These are phyloP conservation scores for Ectemnius cavifrons DNA, from an alignment of 2,888 invertebrate species.

Conservation along the genomic window DNA sequence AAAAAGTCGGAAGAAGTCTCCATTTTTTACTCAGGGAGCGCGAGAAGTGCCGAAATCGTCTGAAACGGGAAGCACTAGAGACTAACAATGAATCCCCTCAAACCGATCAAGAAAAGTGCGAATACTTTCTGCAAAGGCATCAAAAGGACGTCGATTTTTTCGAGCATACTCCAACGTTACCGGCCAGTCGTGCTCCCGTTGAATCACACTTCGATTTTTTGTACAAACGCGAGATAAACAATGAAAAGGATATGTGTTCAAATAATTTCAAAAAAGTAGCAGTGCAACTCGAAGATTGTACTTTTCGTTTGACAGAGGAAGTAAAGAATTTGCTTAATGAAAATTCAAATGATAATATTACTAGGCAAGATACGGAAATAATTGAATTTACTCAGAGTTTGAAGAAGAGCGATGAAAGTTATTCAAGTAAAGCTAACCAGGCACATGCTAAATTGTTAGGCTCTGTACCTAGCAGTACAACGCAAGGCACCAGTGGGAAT, in stretches of 20 bases:
- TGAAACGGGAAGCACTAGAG: constrained; percentile 48
- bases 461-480: constrained; percentile 33
- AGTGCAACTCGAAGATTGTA: constrained; percentile 20
- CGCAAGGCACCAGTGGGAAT: constrained; percentile 62
- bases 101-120: constrained; percentile 66
- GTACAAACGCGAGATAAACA: constrained; percentile 46
- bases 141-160: constrained; percentile 62
- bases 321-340: not conserved
- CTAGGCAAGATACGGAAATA: not conserved
- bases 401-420: not conserved
- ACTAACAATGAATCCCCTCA: constrained; percentile 54
- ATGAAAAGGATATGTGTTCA: constrained; percentile 8
- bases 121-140: constrained; percentile 68
- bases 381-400: not conserved
- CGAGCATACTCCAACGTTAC: constrained; percentile 39
- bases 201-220: constrained; percentile 54
- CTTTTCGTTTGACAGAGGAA: constrained; percentile 29
- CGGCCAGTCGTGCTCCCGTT: constrained; percentile 27
- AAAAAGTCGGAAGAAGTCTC: constrained; percentile 68
- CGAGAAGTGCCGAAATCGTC: constrained; percentile 55
- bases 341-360: not conserved
- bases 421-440: constrained; percentile 14
- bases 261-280: constrained; percentile 13
- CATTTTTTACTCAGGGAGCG: constrained; percentile 70
- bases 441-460: constrained; percentile 27